Percentiles rank a stretch among this genome's conserved stretches.
Evolutionary conservation across 1,140 invertebrate species (phyloP).

Genomic region (Lethocerus indicus): DNA sequence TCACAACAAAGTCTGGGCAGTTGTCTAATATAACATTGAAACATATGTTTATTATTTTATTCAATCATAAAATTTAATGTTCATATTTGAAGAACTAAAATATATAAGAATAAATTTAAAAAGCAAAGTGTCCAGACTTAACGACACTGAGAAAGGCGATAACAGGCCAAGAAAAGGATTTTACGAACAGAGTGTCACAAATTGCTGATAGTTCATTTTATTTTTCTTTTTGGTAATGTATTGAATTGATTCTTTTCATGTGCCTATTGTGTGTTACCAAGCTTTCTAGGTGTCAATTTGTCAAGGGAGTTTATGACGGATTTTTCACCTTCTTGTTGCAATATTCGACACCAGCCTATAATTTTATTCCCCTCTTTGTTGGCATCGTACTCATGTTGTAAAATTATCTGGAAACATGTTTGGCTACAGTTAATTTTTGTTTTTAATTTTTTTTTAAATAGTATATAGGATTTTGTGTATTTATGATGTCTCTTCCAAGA

Average conservation of each 20-base stretch:
- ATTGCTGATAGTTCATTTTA: conserved; percentile 1
- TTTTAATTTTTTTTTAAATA: no score
- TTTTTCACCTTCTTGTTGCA: conserved; percentile 13
- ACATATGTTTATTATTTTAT: no score
- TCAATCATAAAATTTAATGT: no score
- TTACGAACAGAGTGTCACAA: conserved; percentile 5
- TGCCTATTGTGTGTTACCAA: conserved; percentile 19
- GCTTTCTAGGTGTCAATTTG: conserved; percentile 18
- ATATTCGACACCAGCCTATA: background rate
- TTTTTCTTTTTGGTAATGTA: conserved; percentile 1
- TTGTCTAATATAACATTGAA: conserved; percentile 18
- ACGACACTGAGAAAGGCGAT: conserved; percentile 12
- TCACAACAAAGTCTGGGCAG: conserved; percentile 30
- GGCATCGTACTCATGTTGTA: no score
- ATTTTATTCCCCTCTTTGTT: background rate
- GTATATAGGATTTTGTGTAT: no score
- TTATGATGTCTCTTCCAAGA: no score
- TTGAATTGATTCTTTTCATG: conserved; percentile 19
- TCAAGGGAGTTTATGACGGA: conserved; percentile 7
- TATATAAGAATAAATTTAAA: no score
- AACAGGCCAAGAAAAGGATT: conserved; percentile 20
- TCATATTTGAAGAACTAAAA: no score
- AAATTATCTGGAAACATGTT: no score
- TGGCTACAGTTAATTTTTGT: no score
- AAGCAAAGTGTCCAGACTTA: conserved; percentile 11